Conservation (phyloP, 2,888 invertebrate species). For the Phragmatobia fuliginosa region DNA sequence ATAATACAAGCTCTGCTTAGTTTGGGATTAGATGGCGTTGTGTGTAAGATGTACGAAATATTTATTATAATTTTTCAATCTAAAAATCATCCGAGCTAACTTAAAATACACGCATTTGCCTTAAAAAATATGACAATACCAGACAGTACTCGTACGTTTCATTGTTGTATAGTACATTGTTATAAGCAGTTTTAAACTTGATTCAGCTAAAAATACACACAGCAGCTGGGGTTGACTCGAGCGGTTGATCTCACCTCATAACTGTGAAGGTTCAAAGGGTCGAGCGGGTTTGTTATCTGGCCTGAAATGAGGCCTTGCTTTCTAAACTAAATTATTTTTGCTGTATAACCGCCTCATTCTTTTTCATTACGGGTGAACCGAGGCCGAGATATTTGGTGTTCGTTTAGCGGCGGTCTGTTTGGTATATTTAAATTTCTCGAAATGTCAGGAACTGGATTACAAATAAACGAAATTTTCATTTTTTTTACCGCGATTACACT, state of each 20-base stretch:
- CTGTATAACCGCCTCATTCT: conserved; percentile 3
- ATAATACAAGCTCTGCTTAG: too few relatives aligned
- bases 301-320: conserved; percentile 3
- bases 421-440: neutral
- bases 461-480: neutral
- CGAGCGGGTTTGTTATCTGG: conserved; percentile 36
- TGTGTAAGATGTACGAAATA: too few relatives aligned
- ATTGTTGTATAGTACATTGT: neutral
- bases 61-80: too few relatives aligned
- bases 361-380: conserved; percentile 11
- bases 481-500: neutral
- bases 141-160: neutral
- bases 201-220: conserved; percentile 34
- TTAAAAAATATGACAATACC: neutral
- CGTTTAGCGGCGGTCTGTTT: neutral
- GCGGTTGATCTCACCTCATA: conserved; percentile 38
- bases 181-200: conserved; percentile 16
- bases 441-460: neutral
- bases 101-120: too few relatives aligned
- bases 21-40: too few relatives aligned
- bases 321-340: conserved; percentile 28
- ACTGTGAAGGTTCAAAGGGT: conserved; percentile 44
- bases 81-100: too few relatives aligned
- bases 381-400: conserved; percentile 5
- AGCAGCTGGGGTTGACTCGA: conserved; percentile 31